phyloP scores from a whole-genome alignment of 2,113 vertebrate species.

The Elaphurus davidianus region DNA sequence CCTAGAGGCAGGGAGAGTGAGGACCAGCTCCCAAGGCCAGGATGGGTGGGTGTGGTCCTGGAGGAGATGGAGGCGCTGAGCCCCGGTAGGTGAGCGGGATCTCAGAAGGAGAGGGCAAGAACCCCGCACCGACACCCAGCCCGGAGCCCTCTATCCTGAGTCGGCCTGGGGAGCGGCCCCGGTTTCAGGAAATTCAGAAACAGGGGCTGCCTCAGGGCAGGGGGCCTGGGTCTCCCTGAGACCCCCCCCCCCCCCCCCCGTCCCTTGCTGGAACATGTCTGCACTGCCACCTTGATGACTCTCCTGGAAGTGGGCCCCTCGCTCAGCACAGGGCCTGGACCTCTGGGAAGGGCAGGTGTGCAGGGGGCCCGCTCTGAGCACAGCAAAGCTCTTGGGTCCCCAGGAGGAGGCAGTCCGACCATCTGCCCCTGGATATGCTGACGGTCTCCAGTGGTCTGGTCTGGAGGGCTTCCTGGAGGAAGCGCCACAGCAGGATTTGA shows the following conservation, averaged over 20 bases:
- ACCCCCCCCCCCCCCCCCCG: background rate
- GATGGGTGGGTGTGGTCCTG: background rate
- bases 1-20: background rate
- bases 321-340: background rate
- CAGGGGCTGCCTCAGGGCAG: background rate
- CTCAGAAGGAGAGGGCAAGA: background rate
- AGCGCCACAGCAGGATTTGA: background rate
- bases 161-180: background rate
- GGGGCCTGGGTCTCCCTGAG: background rate
- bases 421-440: background rate
- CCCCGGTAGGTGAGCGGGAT: background rate
- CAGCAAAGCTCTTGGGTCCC: background rate
- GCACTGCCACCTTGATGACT: background rate
- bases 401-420: background rate
- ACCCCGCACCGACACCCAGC: background rate
- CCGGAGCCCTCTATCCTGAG: background rate
- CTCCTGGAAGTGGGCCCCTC: accelerated
- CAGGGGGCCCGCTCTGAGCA: background rate
- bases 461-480: background rate
- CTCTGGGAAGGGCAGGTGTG: background rate
- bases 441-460: background rate
- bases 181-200: background rate
- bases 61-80: background rate
- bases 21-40: background rate
- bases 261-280: background rate